Evolutionary conservation across 2,113 vertebrate genomes (phyloP).

Genomic region (Limanda limanda): DNA sequence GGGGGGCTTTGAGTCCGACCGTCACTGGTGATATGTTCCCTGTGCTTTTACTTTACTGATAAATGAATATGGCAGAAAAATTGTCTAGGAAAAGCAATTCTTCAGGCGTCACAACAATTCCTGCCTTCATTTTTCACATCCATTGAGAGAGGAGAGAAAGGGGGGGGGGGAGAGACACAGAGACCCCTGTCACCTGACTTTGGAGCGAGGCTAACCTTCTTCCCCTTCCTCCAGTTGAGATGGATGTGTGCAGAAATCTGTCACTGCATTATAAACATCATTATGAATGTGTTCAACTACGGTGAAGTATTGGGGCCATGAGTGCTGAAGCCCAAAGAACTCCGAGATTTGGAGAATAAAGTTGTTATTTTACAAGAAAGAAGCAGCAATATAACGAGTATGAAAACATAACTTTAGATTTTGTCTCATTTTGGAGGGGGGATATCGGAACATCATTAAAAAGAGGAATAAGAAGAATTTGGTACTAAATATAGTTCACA

Average conservation of each 20-base stretch:
- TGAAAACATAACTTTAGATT: too few species aligned
- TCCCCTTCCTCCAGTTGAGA: conserved; percentile 32
- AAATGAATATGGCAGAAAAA: conserved; percentile 74
- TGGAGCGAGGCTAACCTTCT: conserved; percentile 43
- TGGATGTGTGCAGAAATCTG: conserved; percentile 60
- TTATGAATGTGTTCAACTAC: conserved; percentile 15
- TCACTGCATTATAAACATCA: conserved; percentile 37
- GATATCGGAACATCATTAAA: too few species aligned
- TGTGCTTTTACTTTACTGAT: conserved; percentile 51
- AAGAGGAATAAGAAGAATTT: too few species aligned
- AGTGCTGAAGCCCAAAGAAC: not conserved
- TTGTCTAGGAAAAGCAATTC: conserved; percentile 78
- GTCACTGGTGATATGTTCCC: conserved; percentile 34
- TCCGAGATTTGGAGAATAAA: not conserved
- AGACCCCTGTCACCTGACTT: conserved; percentile 38
- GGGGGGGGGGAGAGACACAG: conserved; percentile 28
- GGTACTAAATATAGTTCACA: too few species aligned
- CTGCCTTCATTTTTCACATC: conserved; percentile 76
- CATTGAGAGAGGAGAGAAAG: conserved; percentile 35
- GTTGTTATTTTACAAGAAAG: too few species aligned
- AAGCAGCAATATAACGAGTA: too few species aligned
- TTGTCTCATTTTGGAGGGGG: too few species aligned
- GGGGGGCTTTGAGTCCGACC: conserved; percentile 35
- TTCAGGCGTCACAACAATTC: conserved; percentile 79
- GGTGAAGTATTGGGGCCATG: not conserved